Evolutionary conservation across 1,140 invertebrate genomes (phyloP).

Genomic region (Pseudomyrmex sp.): DNA sequence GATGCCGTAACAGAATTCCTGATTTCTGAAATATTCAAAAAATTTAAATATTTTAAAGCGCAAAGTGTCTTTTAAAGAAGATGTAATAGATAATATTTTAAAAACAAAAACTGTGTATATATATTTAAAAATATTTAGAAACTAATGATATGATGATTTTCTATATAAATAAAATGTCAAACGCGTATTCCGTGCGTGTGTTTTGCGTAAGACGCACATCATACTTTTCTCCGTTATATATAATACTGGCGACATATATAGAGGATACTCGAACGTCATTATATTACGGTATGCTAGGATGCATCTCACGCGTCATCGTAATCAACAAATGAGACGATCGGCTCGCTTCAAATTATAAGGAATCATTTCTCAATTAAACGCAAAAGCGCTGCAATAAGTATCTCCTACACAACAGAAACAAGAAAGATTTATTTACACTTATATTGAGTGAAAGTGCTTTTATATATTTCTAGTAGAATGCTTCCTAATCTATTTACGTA

Average conservation of each 20-base stretch:
- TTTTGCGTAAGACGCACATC: background rate
- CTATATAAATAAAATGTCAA: background rate
- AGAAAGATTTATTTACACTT: background rate
- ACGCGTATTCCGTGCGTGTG: background rate
- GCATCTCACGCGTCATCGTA: slow-evolving; percentile 29
- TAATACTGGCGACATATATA: background rate
- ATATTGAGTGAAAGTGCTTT: slow-evolving; percentile 19
- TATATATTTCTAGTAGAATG: slow-evolving; percentile 6
- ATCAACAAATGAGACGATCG: background rate
- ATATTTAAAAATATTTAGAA: background rate
- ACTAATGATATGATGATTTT: background rate
- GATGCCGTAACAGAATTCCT: background rate
- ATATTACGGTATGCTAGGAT: background rate
- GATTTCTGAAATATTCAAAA: background rate
- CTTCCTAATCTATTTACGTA: slow-evolving; percentile 27
- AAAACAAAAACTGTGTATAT: background rate
- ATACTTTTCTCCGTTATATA: slow-evolving; percentile 1
- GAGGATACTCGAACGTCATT: slow-evolving; percentile 16
- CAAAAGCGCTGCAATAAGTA: background rate
- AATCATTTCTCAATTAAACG: background rate
- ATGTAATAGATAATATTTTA: slow-evolving; percentile 16
- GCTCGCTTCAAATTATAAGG: background rate
- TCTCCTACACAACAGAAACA: background rate
- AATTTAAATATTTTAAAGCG: slow-evolving; percentile 14
- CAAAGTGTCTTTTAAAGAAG: background rate